Conservation (phyloP, 2,113 vertebrate genomes). For the Paradoxurus hermaphroditus region DNA sequence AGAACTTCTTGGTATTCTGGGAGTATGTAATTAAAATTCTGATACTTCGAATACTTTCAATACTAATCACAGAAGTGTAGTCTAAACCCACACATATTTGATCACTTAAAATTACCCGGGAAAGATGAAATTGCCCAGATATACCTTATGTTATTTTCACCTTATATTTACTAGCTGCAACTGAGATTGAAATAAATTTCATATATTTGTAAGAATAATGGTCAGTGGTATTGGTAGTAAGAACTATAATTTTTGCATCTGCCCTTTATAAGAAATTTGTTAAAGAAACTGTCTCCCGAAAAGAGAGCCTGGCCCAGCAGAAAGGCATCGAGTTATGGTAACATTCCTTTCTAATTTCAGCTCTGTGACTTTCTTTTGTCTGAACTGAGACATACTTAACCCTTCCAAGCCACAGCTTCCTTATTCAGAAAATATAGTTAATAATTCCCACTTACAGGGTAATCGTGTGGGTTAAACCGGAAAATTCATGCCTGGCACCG, state of each 20-base stretch:
- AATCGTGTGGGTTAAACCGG: neutral
- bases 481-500: neutral
- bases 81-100: neutral
- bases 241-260: neutral
- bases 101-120: neutral
- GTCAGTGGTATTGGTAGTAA: neutral
- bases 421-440: neutral
- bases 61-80: neutral
- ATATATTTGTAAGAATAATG: constrained; percentile 4
- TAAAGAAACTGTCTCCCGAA: neutral
- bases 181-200: constrained; percentile 25
- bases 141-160: neutral
- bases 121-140: neutral
- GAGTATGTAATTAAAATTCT: neutral
- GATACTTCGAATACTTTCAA: neutral
- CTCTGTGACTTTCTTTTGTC: neutral
- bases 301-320: neutral
- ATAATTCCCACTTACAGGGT: neutral
- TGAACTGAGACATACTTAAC: neutral
- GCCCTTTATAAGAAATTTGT: neutral
- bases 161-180: neutral
- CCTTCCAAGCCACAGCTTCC: neutral
- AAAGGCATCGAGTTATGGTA: neutral
- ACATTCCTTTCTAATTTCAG: neutral
- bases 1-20: neutral